These are phyloP conservation scores for Oreochromis grahami DNA, from an alignment of 2,797 vertebrate genomes.

Conservation along the genomic window DNA sequence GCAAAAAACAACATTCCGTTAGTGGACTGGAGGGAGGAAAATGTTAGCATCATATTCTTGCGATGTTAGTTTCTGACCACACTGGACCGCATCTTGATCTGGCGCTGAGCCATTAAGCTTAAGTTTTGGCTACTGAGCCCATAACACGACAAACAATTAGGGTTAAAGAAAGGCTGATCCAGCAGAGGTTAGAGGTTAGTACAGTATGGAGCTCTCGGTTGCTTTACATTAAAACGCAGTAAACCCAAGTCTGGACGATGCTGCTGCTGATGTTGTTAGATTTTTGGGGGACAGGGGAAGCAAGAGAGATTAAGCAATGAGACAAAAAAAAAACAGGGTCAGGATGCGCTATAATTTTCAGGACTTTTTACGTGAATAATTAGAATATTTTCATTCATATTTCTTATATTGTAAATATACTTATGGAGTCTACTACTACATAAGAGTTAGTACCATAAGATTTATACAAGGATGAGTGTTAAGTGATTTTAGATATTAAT, in stretches of 20 bases:
- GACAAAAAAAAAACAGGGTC: constrained; percentile 25
- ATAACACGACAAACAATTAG: background rate
- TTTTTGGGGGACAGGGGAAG: constrained; percentile 19
- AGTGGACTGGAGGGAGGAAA: constrained; percentile 79
- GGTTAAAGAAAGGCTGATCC: background rate
- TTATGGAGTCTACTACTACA: background rate
- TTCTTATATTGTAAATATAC: background rate
- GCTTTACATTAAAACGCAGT: constrained; percentile 8
- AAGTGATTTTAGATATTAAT: background rate
- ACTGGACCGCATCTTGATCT: constrained; percentile 14
- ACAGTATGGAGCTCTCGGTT: background rate
- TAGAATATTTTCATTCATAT: background rate
- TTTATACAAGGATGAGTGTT: background rate
- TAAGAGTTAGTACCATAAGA: background rate
- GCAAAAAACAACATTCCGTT: constrained; percentile 93
- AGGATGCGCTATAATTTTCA: background rate
- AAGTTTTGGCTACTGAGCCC: background rate
- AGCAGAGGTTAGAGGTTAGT: constrained; percentile 25
- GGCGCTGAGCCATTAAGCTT: background rate
- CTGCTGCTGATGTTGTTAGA: constrained; percentile 7
- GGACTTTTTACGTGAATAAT: background rate
- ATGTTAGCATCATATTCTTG: constrained; percentile 60
- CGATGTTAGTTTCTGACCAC: constrained; percentile 34
- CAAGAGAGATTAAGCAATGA: constrained; percentile 47
- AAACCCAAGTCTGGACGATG: constrained; percentile 2